Evolutionary conservation across 2,888 invertebrate species (phyloP).

Genomic region (Tenthredo amoena): DNA sequence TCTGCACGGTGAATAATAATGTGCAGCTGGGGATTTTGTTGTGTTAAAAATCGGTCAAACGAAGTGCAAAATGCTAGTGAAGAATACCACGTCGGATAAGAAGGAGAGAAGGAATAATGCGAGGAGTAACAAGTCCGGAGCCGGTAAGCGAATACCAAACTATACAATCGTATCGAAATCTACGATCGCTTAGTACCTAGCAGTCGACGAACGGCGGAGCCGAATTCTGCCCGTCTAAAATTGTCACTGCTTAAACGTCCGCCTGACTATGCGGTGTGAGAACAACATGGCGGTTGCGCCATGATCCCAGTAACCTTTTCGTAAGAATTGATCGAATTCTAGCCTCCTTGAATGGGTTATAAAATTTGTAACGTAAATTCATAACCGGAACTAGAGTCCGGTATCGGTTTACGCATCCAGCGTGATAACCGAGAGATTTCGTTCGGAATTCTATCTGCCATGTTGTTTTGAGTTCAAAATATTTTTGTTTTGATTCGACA

Average conservation of each 20-base stretch:
- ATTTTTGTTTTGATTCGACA: constrained; percentile 16
- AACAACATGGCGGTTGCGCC: constrained; percentile 63
- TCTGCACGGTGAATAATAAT: constrained; percentile 72
- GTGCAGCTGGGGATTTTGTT: constrained; percentile 66
- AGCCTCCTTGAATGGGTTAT: neutral
- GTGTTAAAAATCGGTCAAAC: constrained; percentile 62
- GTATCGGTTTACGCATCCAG: neutral
- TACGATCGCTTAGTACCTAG: constrained; percentile 61
- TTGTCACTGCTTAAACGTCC: constrained; percentile 11
- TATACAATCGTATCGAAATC: constrained; percentile 50
- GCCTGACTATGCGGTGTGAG: constrained; percentile 63
- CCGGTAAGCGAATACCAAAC: constrained; percentile 65
- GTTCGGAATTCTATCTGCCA: neutral
- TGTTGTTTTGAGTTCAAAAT: constrained; percentile 29
- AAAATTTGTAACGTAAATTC: neutral
- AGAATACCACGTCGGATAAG: constrained; percentile 69
- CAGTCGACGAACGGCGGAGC: constrained; percentile 64
- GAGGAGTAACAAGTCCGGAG: constrained; percentile 71
- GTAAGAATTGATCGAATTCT: neutral
- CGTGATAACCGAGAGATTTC: neutral
- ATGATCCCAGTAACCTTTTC: neutral
- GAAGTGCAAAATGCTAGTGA: constrained; percentile 73
- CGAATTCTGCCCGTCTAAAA: constrained; percentile 14
- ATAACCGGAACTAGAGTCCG: neutral
- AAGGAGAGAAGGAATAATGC: constrained; percentile 74